Evolutionary conservation across 2,888 invertebrate genomes (phyloP).

Genomic region (Aporophyla nigra): DNA sequence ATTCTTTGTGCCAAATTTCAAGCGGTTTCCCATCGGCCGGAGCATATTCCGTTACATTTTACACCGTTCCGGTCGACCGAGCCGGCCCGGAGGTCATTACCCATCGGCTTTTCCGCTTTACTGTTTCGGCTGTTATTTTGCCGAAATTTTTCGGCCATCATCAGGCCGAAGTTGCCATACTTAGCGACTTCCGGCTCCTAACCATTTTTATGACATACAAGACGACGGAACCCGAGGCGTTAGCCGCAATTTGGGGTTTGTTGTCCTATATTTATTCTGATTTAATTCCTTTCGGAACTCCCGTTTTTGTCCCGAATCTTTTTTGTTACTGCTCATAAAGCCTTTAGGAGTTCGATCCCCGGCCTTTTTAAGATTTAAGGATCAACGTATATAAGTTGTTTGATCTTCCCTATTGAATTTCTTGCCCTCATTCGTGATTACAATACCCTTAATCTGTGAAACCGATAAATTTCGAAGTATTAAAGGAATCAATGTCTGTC

Average conservation of each 20-base stretch:
- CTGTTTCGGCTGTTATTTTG: conserved; percentile 68
- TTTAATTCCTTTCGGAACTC: conserved; percentile 59
- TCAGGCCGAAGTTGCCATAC: conserved; percentile 58
- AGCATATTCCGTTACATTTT: conserved; percentile 71
- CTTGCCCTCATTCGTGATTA: conserved; percentile 53
- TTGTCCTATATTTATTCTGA: conserved; percentile 55
- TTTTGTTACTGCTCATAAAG: conserved; percentile 60
- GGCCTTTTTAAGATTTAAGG: conserved; percentile 59
- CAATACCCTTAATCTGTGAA: conserved; percentile 51
- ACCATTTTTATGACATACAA: conserved; percentile 61
- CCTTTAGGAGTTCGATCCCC: conserved; percentile 51
- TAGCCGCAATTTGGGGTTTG: conserved; percentile 52
- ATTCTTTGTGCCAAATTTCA: conserved; percentile 57
- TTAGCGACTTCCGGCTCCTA: conserved; percentile 62
- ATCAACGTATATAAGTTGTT: conserved; percentile 58
- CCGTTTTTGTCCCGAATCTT: conserved; percentile 41
- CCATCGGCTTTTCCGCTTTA: conserved; percentile 68
- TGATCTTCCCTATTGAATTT: conserved; percentile 56
- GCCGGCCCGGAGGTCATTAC: conserved; percentile 71
- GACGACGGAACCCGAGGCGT: conserved; percentile 45
- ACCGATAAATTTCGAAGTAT: conserved; percentile 37
- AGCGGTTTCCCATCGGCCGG: conserved; percentile 62
- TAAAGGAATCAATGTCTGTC: conserved; percentile 12
- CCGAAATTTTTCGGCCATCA: conserved; percentile 65
- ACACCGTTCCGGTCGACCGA: conserved; percentile 70